Conservation (phyloP, 2,888 invertebrate species). For the Lysandra bellargus region DNA sequence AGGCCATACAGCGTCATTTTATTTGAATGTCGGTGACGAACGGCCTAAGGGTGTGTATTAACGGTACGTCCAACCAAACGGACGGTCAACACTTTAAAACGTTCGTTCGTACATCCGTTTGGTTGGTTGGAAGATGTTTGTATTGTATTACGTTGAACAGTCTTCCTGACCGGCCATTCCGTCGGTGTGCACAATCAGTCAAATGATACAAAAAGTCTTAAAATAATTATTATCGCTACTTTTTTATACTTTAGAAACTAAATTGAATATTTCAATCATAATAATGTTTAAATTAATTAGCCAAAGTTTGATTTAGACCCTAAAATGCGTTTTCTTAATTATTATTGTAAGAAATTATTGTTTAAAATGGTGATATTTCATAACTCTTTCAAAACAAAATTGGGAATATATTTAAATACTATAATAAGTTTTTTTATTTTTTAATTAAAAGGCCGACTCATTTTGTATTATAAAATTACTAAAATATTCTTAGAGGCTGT, state of each 20-base stretch:
- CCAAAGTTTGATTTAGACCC: constrained; percentile 1
- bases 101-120: no score
- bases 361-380: not conserved
- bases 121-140: no score
- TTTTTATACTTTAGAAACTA: not conserved
- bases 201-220: not conserved
- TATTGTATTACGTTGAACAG: no score
- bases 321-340: not conserved
- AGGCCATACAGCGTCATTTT: no score
- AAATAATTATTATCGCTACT: no score
- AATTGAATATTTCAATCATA: not conserved
- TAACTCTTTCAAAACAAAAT: no score
- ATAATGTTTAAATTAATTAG: not conserved
- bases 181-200: not conserved
- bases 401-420: no score
- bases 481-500: not conserved
- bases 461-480: not conserved
- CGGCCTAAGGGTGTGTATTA: not conserved
- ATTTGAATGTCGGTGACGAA: no score
- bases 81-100: no score
- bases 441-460: not conserved
- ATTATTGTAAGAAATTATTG: not conserved
- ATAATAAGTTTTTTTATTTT: not conserved
- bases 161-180: no score
- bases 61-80: not conserved